Percentiles rank a stretch among this genome's conserved stretches.
These are phyloP conservation scores for Hypercompe scribonia DNA, from an alignment of 2,888 invertebrate genomes.

Conservation along the genomic window DNA sequence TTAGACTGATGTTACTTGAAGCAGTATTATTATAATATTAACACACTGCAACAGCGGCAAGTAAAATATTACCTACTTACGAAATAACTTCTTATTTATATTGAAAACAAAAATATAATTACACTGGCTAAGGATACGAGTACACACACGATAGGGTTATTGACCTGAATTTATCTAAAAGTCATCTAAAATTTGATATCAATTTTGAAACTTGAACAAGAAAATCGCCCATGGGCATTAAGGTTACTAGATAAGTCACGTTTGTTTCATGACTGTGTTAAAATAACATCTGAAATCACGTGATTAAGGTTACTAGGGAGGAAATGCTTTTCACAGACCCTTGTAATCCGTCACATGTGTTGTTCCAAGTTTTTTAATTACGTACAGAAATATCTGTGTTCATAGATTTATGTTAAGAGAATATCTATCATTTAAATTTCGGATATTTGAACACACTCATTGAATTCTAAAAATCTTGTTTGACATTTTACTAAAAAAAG, in stretches of 20 bases:
- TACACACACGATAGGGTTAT: neutral
- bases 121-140: neutral
- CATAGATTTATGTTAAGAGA: no score
- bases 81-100: neutral
- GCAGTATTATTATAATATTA: no score
- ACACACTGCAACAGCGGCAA: no score
- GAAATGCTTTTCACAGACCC: neutral
- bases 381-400: no score
- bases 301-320: neutral
- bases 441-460: no score
- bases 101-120: neutral
- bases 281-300: neutral
- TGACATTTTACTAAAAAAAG: no score
- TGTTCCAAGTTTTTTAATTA: neutral
- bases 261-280: neutral
- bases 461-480: no score
- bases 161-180: neutral
- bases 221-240: neutral
- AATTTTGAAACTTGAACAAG: neutral
- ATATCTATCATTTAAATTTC: no score
- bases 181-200: neutral
- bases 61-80: no score
- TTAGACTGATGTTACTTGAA: no score
- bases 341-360: neutral
- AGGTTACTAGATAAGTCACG: neutral